A percentile compares a stretch with the other conserved stretches of the same genome.
Conservation (phyloP, 37 sponge, comb jelly and placozoan species). For the Petrosia ficiformis region DNA sequence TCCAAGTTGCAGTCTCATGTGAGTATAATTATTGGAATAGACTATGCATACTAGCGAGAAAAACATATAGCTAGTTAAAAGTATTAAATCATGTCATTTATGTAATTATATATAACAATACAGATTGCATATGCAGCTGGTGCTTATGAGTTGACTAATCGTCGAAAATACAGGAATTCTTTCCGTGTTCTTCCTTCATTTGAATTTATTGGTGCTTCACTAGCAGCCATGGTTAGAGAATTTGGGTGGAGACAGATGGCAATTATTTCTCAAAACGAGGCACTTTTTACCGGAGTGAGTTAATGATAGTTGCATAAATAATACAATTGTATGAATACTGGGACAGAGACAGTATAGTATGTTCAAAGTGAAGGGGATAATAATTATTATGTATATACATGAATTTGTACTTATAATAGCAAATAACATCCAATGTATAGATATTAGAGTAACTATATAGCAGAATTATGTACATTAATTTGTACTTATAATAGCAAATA, state of each 20-base stretch:
- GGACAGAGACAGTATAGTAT: not conserved
- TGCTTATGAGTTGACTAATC: constrained; percentile 3
- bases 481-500: too few relatives aligned
- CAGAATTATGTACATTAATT: too few relatives aligned
- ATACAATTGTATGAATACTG: not conserved
- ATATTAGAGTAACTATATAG: too few relatives aligned
- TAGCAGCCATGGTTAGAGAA: constrained; percentile 9
- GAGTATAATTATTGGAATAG: too few relatives aligned
- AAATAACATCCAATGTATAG: too few relatives aligned
- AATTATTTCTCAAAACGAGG: constrained; percentile 54
- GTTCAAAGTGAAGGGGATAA: too few relatives aligned
- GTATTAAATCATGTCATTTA: too few relatives aligned
- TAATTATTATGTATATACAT: too few relatives aligned
- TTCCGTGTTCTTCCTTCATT: constrained; percentile 9
- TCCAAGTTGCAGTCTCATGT: too few relatives aligned
- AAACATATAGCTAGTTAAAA: too few relatives aligned
- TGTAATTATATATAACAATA: not conserved
- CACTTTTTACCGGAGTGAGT: constrained; percentile 52
- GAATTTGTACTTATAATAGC: too few relatives aligned
- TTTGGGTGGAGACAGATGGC: constrained; percentile 62
- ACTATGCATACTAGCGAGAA: too few relatives aligned
- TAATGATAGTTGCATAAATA: not conserved
- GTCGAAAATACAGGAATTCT: not conserved
- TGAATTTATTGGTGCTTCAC: not conserved
- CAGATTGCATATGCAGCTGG: constrained; percentile 8